A percentile compares a stretch with the other conserved stretches of the same genome.
phyloP scores from a whole-genome alignment of 2,113 vertebrate genomes.

The Eulemur macaco region DNA sequence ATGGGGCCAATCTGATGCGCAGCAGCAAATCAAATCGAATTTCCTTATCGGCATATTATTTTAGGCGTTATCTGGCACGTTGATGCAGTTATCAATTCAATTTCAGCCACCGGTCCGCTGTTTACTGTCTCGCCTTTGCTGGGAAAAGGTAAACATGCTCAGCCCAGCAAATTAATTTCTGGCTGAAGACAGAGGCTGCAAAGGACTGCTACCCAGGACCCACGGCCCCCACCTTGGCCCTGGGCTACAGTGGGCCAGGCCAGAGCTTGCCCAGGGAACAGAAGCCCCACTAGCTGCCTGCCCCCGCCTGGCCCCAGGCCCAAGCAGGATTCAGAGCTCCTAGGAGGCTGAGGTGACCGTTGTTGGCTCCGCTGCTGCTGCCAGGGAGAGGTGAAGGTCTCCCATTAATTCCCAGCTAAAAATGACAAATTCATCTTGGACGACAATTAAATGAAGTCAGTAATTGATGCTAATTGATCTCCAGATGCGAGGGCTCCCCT shows the following conservation, averaged over 20 bases:
- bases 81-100: slow-evolving; percentile 99
- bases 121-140: slow-evolving; percentile 98
- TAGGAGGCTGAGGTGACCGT: slow-evolving; percentile 74
- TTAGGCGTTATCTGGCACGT: slow-evolving; percentile 96
- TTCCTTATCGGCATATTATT: slow-evolving; percentile 99
- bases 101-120: slow-evolving; percentile 88
- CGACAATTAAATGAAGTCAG: slow-evolving; percentile 93
- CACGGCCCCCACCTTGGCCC: slow-evolving; percentile 33
- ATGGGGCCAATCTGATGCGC: slow-evolving; percentile 88
- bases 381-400: slow-evolving; percentile 91
- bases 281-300: neutral
- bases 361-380: slow-evolving; percentile 81
- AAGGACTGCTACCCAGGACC: slow-evolving; percentile 43
- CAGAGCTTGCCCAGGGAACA: slow-evolving; percentile 4
- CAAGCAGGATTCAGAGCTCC: slow-evolving; percentile 53
- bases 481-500: slow-evolving; percentile 84
- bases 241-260: slow-evolving; percentile 9
- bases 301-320: neutral
- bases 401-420: slow-evolving; percentile 93
- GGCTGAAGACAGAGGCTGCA: slow-evolving; percentile 79
- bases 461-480: slow-evolving; percentile 95
- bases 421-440: slow-evolving; percentile 94
- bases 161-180: slow-evolving; percentile 95
- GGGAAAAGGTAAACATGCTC: slow-evolving; percentile 94
- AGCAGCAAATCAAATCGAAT: slow-evolving; percentile 96